Evolutionary conservation across 2,888 invertebrate genomes (phyloP), one percentile per base, ranked within the genome.

Genomic region (Microchrysa polita): DNA sequence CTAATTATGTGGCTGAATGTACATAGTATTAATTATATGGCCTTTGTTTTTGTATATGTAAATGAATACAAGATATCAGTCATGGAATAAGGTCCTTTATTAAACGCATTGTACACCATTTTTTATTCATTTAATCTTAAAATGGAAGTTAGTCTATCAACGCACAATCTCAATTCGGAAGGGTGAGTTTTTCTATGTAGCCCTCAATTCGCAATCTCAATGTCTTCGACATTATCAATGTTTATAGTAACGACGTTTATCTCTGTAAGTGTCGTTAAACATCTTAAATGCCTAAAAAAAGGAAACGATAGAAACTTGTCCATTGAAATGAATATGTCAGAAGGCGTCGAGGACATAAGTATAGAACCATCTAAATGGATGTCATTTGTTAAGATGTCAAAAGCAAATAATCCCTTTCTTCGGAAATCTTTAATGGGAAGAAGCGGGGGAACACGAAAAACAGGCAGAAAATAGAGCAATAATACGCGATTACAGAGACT

Each of bases 361-460:
- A n/a, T n/a, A 65, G 53, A 55, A 40, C 55, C 18, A 40, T 69
- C 40, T 23, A 57, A 55, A 69, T 57, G 57, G 57, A 55, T 55
- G 16, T 57, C 69, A 69, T 69, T 69, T 69, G 69, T 69, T 69
- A 69, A 10, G 20, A 69, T 40, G 69, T 69, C 69, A 69, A 57
- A 69, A 69, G 34, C 69, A 69, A 69, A 69, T 69, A 48, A 48
- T 48, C 48, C 16, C 48, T 48, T 48, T 48, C 48, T 12, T n/a
- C 12, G 48, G 12, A 4, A 48, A n/a, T 7, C 16, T 12, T 12
- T 2, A 48, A 12, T 48, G 48, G 2, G 48, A 48, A 48, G 16
- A 12, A n/a, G 12, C 16, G 5, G 16, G 48, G 27, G 27, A 34
- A 7, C n/a, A n/a, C n/a, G n/a, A n/a, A n/a, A n/a, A n/a, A n/a